Conservation (phyloP, 2,888 invertebrate species). For the Parapristionchus giblindavisi region DNA sequence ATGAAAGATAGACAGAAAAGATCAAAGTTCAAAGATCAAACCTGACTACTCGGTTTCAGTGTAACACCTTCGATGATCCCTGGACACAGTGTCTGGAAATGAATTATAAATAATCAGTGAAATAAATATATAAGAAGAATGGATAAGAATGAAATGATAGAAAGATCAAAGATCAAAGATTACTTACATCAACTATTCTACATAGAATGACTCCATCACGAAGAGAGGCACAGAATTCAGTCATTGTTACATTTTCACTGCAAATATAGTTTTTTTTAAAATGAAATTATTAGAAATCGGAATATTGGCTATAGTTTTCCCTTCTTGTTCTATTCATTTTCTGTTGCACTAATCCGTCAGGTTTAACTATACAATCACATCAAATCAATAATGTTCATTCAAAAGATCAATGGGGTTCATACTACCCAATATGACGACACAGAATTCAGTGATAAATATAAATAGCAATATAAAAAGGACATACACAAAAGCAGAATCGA, state of each 20-base stretch:
- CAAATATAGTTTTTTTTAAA: no score
- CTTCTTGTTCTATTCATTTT: no score
- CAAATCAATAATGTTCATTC: no score
- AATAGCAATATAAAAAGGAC: background rate
- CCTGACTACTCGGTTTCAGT: slow-evolving; percentile 31
- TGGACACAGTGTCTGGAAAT: slow-evolving; percentile 77
- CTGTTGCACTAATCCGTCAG: no score
- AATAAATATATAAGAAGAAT: no score
- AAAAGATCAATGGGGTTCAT: no score
- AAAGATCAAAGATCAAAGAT: no score
- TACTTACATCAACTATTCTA: slow-evolving; percentile 81
- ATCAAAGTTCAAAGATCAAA: background rate
- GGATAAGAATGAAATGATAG: no score
- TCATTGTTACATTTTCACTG: slow-evolving; percentile 25
- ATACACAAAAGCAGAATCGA: slow-evolving; percentile 36
- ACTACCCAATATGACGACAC: background rate
- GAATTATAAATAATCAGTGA: no score
- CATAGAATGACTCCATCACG: slow-evolving; percentile 92
- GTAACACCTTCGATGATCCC: slow-evolving; percentile 79
- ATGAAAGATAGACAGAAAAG: background rate
- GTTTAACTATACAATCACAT: no score
- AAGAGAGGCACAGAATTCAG: slow-evolving; percentile 87
- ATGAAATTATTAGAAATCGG: no score
- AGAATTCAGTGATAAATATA: background rate
- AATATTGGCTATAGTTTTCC: no score